phyloP scores from a whole-genome alignment of 2,888 invertebrate species.

The Lampropteryx suffumata region DNA sequence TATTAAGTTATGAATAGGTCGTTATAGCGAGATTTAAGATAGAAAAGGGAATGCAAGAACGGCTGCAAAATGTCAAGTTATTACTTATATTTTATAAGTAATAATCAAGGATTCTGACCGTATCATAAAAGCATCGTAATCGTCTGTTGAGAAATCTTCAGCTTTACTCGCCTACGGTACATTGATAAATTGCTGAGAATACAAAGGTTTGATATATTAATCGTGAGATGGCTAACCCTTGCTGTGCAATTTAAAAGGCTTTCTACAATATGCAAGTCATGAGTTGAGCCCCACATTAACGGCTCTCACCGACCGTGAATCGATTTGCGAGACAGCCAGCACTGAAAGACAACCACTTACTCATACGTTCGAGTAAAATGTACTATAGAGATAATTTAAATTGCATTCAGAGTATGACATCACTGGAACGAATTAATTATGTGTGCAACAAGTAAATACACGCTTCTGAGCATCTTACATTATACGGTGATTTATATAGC shows the following conservation, averaged over 20 bases:
- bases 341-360: slow-evolving; percentile 48
- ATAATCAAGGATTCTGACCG: slow-evolving; percentile 7
- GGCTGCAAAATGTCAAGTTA: slow-evolving; percentile 16
- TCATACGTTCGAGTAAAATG: slow-evolving; percentile 19
- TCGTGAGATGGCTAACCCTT: slow-evolving; percentile 24
- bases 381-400: slow-evolving; percentile 12
- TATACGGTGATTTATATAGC: not conserved
- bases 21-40: slow-evolving; percentile 10
- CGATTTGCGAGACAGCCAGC: slow-evolving; percentile 51
- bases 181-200: slow-evolving; percentile 23
- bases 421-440: slow-evolving; percentile 34
- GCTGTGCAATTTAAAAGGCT: slow-evolving; percentile 34
- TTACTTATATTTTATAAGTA: slow-evolving; percentile 14
- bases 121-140: slow-evolving; percentile 8
- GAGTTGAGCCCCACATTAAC: slow-evolving; percentile 44
- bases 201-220: slow-evolving; percentile 28
- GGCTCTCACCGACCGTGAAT: slow-evolving; percentile 48
- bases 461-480: not conserved
- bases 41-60: slow-evolving; percentile 10
- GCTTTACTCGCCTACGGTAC: slow-evolving; percentile 11
- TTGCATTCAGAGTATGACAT: slow-evolving; percentile 30
- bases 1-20: slow-evolving; percentile 11
- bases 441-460: not conserved
- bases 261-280: slow-evolving; percentile 44
- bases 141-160: slow-evolving; percentile 10